Evolutionary conservation across 1,140 invertebrate species (phyloP), one percentile per base, ranked within the genome.

Genomic region (Drosophila obscura): DNA sequence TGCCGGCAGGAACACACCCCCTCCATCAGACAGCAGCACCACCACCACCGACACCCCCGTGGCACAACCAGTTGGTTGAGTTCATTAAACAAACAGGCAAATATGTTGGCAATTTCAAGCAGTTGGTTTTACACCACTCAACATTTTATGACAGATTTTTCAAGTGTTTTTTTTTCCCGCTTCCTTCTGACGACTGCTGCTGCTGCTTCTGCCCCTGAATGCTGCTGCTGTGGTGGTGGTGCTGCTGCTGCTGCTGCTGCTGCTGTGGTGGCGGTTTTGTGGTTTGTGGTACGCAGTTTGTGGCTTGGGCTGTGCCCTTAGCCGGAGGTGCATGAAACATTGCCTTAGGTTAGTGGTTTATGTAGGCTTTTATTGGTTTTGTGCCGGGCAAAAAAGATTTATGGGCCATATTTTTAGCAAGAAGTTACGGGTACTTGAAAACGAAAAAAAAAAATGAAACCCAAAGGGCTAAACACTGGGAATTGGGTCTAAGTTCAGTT

Each of bases 81-180:
- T 74, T 87, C 83, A 88, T 85, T 85, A 85, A 81, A 78, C 83
- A 88, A 88, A 83, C 83, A 88, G 66, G 73, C 76, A 77, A 88
- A 88, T 88, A 83, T 88, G 83, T 80, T 88, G 76, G 76, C 72
- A 88, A 88, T 88, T 88, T 87, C 68, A 62, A 83, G 63, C 83
- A 88, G 83, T 88, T 85, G 74, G 77, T 78, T 81, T 78, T 78
- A 79, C 72, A 77, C 71, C 60, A 83, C 68, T 80, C 64, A 66
- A 68, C 69, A 64, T 88, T 83, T 88, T 88, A 88, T 88, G 83
- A 88, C 83, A 88, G 83, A 88, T 88, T 87, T 87, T 88, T 87
- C 76, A 88, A 88, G 79, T 87, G 79, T 83, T 80, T 79, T 53
- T 60, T 6, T 79, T 41, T 44, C 64, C 60, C 59, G 72, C 58